Evolutionary conservation across 2,888 invertebrate species (phyloP).

Genomic region (Alcis repandata): DNA sequence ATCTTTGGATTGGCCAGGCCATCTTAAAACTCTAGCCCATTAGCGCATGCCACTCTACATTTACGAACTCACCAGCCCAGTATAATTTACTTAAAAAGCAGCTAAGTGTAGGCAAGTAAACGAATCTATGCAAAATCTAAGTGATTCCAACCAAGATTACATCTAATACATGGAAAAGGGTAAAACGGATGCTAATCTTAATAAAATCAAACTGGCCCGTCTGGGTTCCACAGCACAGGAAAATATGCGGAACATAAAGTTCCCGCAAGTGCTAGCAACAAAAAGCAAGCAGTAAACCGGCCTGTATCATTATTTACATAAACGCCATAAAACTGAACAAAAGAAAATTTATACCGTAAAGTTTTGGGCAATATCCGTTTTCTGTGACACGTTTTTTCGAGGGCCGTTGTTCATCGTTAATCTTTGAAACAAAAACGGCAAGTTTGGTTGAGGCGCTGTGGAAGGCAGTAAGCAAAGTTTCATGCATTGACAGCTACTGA

Average conservation of each 20-base stretch:
- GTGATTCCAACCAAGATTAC: not conserved
- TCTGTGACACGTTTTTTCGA: slow-evolving; percentile 82
- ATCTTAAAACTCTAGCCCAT: too few species aligned
- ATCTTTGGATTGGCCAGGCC: too few species aligned
- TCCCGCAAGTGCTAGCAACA: slow-evolving; percentile 32
- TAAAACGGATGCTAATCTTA: slow-evolving; percentile 20
- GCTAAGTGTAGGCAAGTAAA: not conserved
- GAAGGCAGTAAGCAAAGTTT: slow-evolving; percentile 19
- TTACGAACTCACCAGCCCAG: too few species aligned
- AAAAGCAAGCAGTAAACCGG: slow-evolving; percentile 63
- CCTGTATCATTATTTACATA: slow-evolving; percentile 74
- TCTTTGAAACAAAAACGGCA: slow-evolving; percentile 84
- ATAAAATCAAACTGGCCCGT: slow-evolving; percentile 31
- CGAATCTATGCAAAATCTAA: slow-evolving; percentile 4
- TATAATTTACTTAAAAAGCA: too few species aligned
- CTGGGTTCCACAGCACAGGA: slow-evolving; percentile 20
- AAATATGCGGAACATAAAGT: slow-evolving; percentile 32
- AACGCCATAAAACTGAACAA: slow-evolving; percentile 73
- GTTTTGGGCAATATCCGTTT: slow-evolving; percentile 80
- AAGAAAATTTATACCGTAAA: slow-evolving; percentile 79
- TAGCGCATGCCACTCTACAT: too few species aligned
- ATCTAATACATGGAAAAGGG: slow-evolving; percentile 4
- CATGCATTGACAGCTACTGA: not conserved
- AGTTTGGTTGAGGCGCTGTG: slow-evolving; percentile 63
- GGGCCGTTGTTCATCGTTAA: slow-evolving; percentile 84